A percentile compares a stretch with the other conserved stretches of the same genome.
phyloP scores from a whole-genome alignment of 2,113 vertebrate species.

The Lagopus leucura region DNA sequence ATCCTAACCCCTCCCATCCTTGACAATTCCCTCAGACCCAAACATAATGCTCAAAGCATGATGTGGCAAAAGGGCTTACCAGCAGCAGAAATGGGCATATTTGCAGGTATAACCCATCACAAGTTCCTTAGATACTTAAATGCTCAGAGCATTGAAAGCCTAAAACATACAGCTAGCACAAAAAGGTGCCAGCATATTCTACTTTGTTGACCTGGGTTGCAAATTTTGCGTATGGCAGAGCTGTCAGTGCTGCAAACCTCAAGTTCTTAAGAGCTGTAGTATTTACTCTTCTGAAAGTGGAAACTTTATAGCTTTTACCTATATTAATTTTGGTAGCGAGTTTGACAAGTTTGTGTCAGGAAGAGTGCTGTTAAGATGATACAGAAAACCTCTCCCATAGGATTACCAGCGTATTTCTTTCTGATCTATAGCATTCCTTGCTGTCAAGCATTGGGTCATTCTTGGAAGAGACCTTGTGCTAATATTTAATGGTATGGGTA shows the following conservation, averaged over 20 bases:
- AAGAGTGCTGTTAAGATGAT: background rate
- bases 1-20: background rate
- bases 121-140: constrained; percentile 35
- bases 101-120: constrained; percentile 22
- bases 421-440: background rate
- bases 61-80: background rate
- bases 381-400: background rate
- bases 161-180: constrained; percentile 24
- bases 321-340: background rate
- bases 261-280: background rate
- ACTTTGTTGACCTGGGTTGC: background rate
- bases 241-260: background rate
- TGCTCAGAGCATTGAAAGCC: constrained; percentile 10
- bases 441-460: background rate
- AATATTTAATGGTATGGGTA: background rate
- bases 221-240: background rate
- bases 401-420: background rate
- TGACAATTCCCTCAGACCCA: background rate
- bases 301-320: background rate
- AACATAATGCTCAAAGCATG: background rate
- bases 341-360: background rate
- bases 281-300: background rate
- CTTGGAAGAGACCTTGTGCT: background rate
- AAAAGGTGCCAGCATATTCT: background rate
- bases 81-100: background rate